Conservation (phyloP, 2,888 invertebrate species). For the Drosophila histrio region DNA sequence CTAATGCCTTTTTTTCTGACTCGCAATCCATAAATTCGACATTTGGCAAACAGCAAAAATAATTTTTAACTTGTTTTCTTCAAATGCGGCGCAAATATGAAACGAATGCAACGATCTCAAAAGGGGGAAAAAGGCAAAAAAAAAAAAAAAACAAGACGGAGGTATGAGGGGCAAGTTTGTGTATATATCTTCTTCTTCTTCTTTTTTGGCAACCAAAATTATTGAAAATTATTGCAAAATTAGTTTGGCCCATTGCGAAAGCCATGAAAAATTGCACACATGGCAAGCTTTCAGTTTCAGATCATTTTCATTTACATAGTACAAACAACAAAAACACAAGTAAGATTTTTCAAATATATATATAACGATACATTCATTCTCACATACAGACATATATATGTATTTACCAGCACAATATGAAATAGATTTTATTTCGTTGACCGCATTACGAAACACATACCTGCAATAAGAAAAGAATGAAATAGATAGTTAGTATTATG, state of each 20-base stretch:
- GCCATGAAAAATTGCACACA: conserved; percentile 58
- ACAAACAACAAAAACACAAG: conserved; percentile 1
- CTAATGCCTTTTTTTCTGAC: not conserved
- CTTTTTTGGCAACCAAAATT: conserved; percentile 52
- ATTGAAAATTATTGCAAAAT: conserved; percentile 62
- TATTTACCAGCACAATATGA: conserved; percentile 50
- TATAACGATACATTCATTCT: not conserved
- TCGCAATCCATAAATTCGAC: not conserved
- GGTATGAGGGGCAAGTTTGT: no score
- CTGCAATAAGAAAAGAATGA: conserved; percentile 43
- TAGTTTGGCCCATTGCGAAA: conserved; percentile 55
- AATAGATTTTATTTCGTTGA: conserved; percentile 40
- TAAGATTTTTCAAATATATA: not conserved
- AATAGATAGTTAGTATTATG: conserved; percentile 16
- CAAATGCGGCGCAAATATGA: not conserved
- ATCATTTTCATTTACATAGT: conserved; percentile 35
- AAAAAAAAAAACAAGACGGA: no score
- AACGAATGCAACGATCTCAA: conserved; percentile 8
- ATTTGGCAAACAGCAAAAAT: conserved; percentile 29
- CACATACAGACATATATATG: not conserved
- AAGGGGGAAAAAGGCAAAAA: not conserved
- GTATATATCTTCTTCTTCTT: not conserved
- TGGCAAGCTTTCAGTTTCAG: conserved; percentile 49
- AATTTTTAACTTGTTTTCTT: conserved; percentile 14
- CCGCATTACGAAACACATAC: conserved; percentile 60